Percentiles rank a stretch among this genome's conserved stretches.
Evolutionary conservation across 1,140 invertebrate species (phyloP).

Genomic region (Patella vulgata): DNA sequence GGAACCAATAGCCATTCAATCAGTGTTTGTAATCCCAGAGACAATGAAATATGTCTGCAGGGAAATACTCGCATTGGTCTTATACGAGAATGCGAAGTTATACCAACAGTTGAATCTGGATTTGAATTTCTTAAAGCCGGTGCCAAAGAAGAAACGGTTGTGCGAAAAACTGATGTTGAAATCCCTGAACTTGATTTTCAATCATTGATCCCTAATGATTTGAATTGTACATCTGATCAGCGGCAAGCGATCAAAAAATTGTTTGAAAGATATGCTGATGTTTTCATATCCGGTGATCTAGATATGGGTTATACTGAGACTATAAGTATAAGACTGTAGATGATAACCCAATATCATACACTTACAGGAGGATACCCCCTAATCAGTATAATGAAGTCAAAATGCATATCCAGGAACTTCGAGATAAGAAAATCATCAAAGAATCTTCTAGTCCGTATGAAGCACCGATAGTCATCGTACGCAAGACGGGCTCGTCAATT

Average conservation of each 20-base stretch:
- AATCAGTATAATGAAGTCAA: constrained; percentile 10
- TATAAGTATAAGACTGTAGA: constrained; percentile 13
- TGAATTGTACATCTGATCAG: no score
- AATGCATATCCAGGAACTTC: constrained; percentile 20
- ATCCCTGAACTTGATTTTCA: no score
- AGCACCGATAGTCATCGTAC: constrained; percentile 20
- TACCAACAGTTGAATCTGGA: no score
- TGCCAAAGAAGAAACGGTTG: no score
- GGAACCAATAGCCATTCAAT: no score
- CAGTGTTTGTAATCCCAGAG: no score
- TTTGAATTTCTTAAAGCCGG: no score
- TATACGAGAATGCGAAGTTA: no score
- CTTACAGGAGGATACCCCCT: constrained; percentile 13
- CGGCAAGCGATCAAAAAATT: not conserved
- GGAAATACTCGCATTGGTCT: no score
- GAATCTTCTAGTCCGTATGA: constrained; percentile 6
- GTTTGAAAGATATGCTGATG: not conserved
- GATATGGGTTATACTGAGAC: constrained; percentile 12
- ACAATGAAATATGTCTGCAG: no score
- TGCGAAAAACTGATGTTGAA: no score
- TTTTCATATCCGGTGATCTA: constrained; percentile 7
- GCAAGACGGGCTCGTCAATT: constrained; percentile 22
- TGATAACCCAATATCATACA: constrained; percentile 16
- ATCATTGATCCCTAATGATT: no score
- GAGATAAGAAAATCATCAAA: constrained; percentile 32